These are phyloP conservation scores for Cyclophora punctaria DNA, from an alignment of 2,888 invertebrate species.

Conservation along the genomic window DNA sequence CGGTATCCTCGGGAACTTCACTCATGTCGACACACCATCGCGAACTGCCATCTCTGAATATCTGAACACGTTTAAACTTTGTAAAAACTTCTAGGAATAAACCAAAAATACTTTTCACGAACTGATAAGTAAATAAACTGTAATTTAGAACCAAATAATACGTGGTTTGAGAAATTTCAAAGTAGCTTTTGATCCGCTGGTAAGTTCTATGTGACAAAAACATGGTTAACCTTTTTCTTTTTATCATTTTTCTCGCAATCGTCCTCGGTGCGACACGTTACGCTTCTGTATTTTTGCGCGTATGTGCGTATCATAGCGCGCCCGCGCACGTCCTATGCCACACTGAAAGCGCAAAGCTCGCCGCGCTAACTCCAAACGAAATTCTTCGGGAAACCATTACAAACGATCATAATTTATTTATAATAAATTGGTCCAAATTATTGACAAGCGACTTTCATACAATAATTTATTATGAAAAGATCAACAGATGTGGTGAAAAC, in stretches of 20 bases:
- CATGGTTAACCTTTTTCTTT: slow-evolving; percentile 30
- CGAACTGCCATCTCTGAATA: slow-evolving; percentile 48
- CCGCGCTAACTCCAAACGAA: slow-evolving; percentile 28
- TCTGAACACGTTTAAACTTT: slow-evolving; percentile 24
- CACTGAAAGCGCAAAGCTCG: slow-evolving; percentile 43
- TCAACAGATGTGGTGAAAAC: background rate
- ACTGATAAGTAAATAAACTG: background rate
- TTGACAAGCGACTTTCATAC: slow-evolving; percentile 13
- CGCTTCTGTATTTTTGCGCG: slow-evolving; percentile 28
- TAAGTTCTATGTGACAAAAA: too few species aligned
- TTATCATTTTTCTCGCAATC: slow-evolving; percentile 38
- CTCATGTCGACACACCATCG: slow-evolving; percentile 61
- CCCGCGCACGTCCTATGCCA: slow-evolving; percentile 37
- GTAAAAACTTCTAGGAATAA: too few species aligned
- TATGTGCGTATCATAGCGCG: slow-evolving; percentile 37
- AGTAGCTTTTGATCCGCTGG: too few species aligned
- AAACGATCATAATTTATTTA: slow-evolving; percentile 15
- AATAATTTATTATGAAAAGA: slow-evolving; percentile 1
- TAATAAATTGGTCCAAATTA: slow-evolving; percentile 11
- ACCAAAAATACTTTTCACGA: background rate
- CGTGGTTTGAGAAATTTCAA: too few species aligned
- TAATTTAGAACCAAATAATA: too few species aligned
- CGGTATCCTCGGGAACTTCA: slow-evolving; percentile 54
- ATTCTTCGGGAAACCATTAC: slow-evolving; percentile 20
- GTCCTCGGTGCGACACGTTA: slow-evolving; percentile 21